Base-by-base conservation (phyloP, 2,113 vertebrate species). In the Electrona antarctica region DNA sequence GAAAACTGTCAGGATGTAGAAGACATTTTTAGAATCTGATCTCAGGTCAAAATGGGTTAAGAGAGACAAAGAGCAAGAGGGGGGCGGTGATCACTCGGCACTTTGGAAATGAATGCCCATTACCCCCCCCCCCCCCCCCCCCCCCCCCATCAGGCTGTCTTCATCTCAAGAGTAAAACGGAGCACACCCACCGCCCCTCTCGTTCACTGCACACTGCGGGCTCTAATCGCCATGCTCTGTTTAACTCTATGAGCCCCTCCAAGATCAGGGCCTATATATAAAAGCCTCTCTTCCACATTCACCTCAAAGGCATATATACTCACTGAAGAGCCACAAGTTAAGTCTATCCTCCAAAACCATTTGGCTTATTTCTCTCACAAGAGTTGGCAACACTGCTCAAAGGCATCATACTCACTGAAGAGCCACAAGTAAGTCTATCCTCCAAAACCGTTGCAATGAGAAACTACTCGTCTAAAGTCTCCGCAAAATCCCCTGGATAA, bases 101-200 rank as follows among this genome's bases (percentile, higher is more conserved):
- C 67, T 60, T 58, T 70, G 68, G 57, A 64, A 80, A 78, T 54
- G 57, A n/a, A 64, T 61, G 21, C 55, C 54, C 21, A 45, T 61
- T 60, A 45, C 56, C 59, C 15, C 21, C n/a, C n/a, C n/a, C n/a
- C n/a, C n/a, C n/a, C n/a, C n/a, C n/a, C n/a, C 56, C 59, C 15
- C 21, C 56, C 59, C 15, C 21, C 21, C 47, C 15, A 65, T 75
- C 29, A 61, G 55, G 8, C n/a, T 47, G 45, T 73, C 47, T 50
- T 59, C 51, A 9, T 52, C 56, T 21, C 29, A 2, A 2, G 10
- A 52, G 52, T 60, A 45, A 56, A 56, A 13, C 63, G 60, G 28
- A 73, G 21, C 41, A 21, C 10, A 12, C 29, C 64, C 10, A 12
- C 29, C 64, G 14, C 21, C 21, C 21, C 52, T 76, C 7, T 14